phyloP scores from a whole-genome alignment of 2,113 vertebrate species.

The Bothrops jararaca region DNA sequence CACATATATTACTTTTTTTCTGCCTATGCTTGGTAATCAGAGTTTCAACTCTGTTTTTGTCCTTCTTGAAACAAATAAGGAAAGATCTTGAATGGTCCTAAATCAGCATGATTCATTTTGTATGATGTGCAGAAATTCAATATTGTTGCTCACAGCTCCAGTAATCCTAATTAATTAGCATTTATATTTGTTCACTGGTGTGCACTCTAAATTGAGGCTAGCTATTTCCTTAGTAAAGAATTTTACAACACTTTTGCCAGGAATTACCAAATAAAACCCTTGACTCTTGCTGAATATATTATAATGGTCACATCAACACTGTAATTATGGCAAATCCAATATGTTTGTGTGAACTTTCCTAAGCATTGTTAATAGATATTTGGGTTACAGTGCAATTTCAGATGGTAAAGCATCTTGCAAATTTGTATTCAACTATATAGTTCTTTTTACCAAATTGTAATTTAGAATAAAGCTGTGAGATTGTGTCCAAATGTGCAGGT shows the following conservation, averaged over 20 bases:
- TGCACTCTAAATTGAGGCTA: background rate
- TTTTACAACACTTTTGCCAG: background rate
- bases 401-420: background rate
- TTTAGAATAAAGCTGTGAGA: background rate
- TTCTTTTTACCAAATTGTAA: background rate
- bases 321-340: background rate
- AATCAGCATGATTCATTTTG: background rate
- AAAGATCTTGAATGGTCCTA: background rate
- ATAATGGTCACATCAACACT: background rate
- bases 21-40: background rate
- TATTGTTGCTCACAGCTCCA: background rate
- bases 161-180: background rate
- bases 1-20: background rate
- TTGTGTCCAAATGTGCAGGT: background rate
- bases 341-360: background rate
- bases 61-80: background rate
- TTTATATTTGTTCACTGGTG: background rate
- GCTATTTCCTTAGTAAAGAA: background rate
- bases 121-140: background rate
- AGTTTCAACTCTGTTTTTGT: background rate
- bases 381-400: background rate
- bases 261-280: background rate
- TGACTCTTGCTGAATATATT: background rate
- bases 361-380: background rate
- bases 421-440: background rate